A percentile compares a stretch with the other conserved stretches of the same genome.
phyloP scores from a whole-genome alignment of 2,888 invertebrate genomes.

The Drosophila anomalata region DNA sequence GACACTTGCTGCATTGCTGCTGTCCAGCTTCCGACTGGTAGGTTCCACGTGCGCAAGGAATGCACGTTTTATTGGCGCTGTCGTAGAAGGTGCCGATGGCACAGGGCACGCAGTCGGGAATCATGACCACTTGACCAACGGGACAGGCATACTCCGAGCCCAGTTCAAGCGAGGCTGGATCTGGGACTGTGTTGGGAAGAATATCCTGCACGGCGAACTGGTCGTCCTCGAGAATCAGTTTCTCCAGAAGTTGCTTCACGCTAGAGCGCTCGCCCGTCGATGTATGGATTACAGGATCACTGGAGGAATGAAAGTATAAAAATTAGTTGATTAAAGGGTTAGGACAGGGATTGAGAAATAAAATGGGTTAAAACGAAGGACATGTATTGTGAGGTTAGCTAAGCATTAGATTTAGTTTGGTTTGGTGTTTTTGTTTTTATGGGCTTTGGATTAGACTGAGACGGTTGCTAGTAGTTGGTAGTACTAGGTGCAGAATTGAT shows the following conservation, averaged over 20 bases:
- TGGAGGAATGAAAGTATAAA: conserved; percentile 78
- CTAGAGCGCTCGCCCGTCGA: conserved; percentile 94
- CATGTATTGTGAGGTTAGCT: conserved; percentile 51
- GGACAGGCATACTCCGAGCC: conserved; percentile 97
- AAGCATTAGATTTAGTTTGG: conserved; percentile 48
- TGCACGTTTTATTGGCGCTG: conserved; percentile 90
- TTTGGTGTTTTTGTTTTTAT: conserved; percentile 22
- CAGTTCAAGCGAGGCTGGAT: conserved; percentile 94
- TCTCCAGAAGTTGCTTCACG: conserved; percentile 93
- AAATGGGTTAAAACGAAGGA: conserved; percentile 57
- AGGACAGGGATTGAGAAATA: neutral
- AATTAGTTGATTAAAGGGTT: neutral
- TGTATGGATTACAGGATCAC: conserved; percentile 94
- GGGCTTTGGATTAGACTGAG: conserved; percentile 60
- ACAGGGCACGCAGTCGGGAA: conserved; percentile 97
- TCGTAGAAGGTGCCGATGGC: conserved; percentile 95
- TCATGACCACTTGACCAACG: conserved; percentile 96
- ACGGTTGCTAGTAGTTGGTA: conserved; percentile 34
- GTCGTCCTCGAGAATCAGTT: conserved; percentile 95
- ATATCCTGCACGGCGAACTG: conserved; percentile 97
- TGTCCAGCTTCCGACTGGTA: conserved; percentile 98
- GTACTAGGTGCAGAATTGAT: conserved; percentile 61
- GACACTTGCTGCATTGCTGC: conserved; percentile 94
- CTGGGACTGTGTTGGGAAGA: conserved; percentile 96
- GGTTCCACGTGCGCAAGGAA: conserved; percentile 93